Percentiles rank a stretch among this genome's conserved stretches.
Conservation (phyloP, 2,797 vertebrate species). For the Eospalax fontanierii region DNA sequence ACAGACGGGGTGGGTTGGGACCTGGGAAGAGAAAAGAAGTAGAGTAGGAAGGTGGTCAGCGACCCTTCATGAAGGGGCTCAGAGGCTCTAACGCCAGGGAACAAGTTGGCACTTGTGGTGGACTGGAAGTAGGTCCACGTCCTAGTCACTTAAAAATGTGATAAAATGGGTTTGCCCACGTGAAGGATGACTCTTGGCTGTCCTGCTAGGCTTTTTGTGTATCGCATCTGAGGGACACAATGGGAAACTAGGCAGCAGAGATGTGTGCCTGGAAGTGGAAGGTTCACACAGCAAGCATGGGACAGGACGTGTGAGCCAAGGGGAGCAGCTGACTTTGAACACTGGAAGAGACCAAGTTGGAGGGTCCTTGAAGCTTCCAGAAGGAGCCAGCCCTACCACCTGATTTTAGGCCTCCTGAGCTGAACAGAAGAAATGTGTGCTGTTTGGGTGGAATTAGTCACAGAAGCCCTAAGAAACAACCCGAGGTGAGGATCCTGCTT, state of each 20-base stretch:
- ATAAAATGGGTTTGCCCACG: no score
- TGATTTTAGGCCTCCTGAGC: not conserved
- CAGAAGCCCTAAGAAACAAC: not conserved
- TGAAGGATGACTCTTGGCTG: not conserved
- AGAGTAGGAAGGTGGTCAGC: not conserved
- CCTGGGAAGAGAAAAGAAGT: not conserved
- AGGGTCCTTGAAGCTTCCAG: not conserved
- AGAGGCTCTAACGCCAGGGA: not conserved
- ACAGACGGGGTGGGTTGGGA: not conserved
- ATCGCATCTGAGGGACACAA: not conserved
- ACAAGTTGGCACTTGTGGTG: not conserved
- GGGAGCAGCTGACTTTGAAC: fast-evolving
- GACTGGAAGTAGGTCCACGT: not conserved
- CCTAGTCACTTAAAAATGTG: not conserved
- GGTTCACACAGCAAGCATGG: fast-evolving
- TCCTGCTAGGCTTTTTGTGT: no score
- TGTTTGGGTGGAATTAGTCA: not conserved
- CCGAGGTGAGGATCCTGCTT: not conserved
- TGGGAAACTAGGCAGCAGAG: no score
- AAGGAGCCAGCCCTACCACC: not conserved
- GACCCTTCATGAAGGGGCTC: not conserved
- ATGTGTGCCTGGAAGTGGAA: not conserved
- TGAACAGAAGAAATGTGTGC: not conserved
- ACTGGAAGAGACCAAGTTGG: not conserved
- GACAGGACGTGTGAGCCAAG: not conserved